Conservation (phyloP, 1,140 invertebrate genomes). For the Druon quercuslanigerum region DNA sequence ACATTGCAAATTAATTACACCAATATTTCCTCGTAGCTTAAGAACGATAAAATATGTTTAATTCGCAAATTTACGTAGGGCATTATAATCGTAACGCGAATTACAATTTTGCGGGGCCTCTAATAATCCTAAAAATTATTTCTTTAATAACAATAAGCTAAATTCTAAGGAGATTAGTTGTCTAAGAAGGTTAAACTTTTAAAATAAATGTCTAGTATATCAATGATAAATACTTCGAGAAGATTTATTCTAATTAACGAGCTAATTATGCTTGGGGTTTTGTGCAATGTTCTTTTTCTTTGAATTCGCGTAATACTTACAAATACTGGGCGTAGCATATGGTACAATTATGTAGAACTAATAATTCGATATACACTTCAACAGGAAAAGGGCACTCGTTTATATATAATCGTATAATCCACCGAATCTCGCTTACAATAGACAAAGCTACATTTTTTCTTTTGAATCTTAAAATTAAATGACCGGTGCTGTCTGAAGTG, state of each 20-base stretch:
- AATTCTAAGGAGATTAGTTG: neutral
- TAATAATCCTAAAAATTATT: too few species aligned
- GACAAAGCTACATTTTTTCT: neutral
- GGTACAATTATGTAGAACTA: slow-evolving; percentile 54
- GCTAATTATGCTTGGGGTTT: neutral
- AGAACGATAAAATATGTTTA: slow-evolving; percentile 17
- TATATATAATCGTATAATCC: slow-evolving; percentile 9
- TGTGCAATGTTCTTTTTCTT: neutral
- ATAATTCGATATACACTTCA: slow-evolving; percentile 56
- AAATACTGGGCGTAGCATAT: slow-evolving; percentile 67
- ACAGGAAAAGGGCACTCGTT: slow-evolving; percentile 50
- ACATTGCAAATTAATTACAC: neutral
- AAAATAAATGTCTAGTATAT: neutral
- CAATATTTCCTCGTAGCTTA: slow-evolving; percentile 1
- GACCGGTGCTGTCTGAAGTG: neutral
- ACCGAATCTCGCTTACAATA: neutral
- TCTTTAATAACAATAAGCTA: too few species aligned
- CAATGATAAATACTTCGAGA: slow-evolving; percentile 8
- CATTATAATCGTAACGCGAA: neutral
- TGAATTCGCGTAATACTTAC: slow-evolving; percentile 49
- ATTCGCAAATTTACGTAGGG: neutral
- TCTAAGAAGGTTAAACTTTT: neutral
- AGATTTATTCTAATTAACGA: neutral
- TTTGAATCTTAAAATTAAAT: neutral
- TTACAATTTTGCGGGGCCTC: neutral